Evolutionary conservation across 2,113 vertebrate genomes (phyloP).

Genomic region (Arenaria interpres): DNA sequence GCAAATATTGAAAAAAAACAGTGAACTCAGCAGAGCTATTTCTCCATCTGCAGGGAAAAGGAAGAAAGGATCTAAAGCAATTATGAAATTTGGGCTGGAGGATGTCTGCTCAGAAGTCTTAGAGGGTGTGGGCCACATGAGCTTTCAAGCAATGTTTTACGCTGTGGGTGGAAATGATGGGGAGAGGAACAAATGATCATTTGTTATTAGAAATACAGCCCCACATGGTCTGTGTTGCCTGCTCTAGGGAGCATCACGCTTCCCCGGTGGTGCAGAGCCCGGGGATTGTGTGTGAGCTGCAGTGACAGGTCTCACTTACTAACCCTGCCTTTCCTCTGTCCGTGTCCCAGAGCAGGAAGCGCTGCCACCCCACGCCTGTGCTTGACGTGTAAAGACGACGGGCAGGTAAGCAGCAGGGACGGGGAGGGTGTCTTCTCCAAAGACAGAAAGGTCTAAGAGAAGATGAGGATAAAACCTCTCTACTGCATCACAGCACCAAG

Average conservation of each 20-base stretch:
- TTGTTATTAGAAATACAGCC: neutral
- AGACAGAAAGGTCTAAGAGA: neutral
- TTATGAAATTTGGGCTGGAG: neutral
- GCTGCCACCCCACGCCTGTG: conserved; percentile 2
- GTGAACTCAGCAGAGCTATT: neutral
- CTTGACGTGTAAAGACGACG: neutral
- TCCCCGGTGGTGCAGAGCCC: neutral
- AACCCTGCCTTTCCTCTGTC: neutral
- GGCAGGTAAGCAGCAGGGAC: conserved; percentile 23
- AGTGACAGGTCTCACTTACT: neutral
- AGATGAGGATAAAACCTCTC: neutral
- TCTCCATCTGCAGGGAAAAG: neutral
- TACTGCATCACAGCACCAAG: neutral
- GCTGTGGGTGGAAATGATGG: neutral
- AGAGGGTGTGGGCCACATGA: neutral
- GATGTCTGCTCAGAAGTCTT: neutral
- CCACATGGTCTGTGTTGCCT: rapidly evolving
- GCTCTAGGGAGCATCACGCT: neutral
- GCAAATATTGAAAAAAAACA: neutral
- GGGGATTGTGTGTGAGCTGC: rapidly evolving
- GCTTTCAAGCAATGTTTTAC: neutral
- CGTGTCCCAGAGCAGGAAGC: conserved; percentile 2
- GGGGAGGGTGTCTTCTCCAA: neutral
- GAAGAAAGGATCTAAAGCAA: neutral
- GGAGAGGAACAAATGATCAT: neutral